Evolutionary conservation across 2,888 invertebrate species (phyloP).

Genomic region (Diplolepis rosae): DNA sequence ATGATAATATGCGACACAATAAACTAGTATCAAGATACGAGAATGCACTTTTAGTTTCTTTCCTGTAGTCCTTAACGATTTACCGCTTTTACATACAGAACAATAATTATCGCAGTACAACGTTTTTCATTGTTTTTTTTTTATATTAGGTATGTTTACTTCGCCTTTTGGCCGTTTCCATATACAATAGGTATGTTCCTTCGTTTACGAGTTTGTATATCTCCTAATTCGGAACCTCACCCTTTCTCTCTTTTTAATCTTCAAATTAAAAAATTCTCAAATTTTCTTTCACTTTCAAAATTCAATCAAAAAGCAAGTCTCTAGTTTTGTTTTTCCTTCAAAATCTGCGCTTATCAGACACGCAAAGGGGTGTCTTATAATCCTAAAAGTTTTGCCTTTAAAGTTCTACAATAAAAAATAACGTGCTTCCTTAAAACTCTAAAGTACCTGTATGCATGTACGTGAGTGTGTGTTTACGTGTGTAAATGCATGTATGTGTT

Average conservation of each 20-base stretch:
- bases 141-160: slow-evolving; percentile 40
- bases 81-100: slow-evolving; percentile 15
- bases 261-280: no score
- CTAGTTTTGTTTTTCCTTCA: slow-evolving; percentile 4
- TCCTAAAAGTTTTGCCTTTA: slow-evolving; percentile 29
- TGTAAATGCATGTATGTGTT: slow-evolving; percentile 24
- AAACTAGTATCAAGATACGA: slow-evolving; percentile 55
- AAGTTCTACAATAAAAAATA: slow-evolving; percentile 42
- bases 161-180: slow-evolving; percentile 36
- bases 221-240: not conserved
- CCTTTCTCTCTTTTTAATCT: no score
- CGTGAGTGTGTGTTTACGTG: slow-evolving; percentile 28
- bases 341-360: slow-evolving; percentile 15
- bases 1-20: slow-evolving; percentile 54
- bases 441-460: slow-evolving; percentile 33
- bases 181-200: slow-evolving; percentile 28
- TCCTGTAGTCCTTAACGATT: slow-evolving; percentile 30
- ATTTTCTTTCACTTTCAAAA: no score
- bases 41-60: slow-evolving; percentile 50
- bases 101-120: slow-evolving; percentile 28
- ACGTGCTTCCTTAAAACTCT: slow-evolving; percentile 38
- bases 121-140: not conserved
- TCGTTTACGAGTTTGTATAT: slow-evolving; percentile 16
- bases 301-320: no score
- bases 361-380: slow-evolving; percentile 10